These are phyloP conservation scores for Ranitomeya variabilis DNA, from an alignment of 2,113 vertebrate genomes.

Conservation along the genomic window DNA sequence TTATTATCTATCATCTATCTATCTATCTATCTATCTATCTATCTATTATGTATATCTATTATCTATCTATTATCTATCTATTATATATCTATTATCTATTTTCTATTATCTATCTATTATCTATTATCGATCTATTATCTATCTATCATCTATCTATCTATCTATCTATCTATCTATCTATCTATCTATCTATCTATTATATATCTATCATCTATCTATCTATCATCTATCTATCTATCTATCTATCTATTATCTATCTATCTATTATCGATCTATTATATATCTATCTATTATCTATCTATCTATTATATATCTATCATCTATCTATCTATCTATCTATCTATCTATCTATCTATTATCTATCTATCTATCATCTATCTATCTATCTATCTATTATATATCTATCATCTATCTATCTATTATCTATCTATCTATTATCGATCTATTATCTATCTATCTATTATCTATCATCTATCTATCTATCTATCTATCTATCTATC, in stretches of 20 bases:
- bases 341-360: slow-evolving; percentile 20
- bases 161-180: background rate
- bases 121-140: background rate
- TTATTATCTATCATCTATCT: background rate
- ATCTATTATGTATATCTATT: background rate
- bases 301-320: background rate
- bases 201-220: too few species aligned
- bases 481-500: background rate
- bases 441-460: background rate
- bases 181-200: background rate
- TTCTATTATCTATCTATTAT: background rate
- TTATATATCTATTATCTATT: background rate
- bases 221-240: background rate
- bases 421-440: background rate
- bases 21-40: background rate
- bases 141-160: background rate
- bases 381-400: slow-evolving; percentile 16
- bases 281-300: background rate
- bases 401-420: background rate
- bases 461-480: background rate
- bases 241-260: too few species aligned
- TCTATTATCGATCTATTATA: too few species aligned
- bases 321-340: background rate
- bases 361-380: background rate
- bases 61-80: background rate